phyloP scores from a whole-genome alignment of 2,888 invertebrate species.

The Zonitis immaculata region DNA sequence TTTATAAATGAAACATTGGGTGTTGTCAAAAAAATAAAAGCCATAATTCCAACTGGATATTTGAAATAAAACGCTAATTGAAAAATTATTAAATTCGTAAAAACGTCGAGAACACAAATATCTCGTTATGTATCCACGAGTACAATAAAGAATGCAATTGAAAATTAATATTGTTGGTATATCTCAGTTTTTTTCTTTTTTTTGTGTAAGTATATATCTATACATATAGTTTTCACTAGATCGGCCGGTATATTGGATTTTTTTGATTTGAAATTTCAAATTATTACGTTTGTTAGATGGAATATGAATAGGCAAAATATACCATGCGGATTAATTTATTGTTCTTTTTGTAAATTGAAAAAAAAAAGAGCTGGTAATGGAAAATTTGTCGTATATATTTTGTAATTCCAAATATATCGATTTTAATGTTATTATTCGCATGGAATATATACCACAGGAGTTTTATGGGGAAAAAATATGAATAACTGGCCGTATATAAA shows the following conservation, averaged over 20 bases:
- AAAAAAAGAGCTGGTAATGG: neutral
- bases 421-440: constrained; percentile 4
- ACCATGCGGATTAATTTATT: neutral
- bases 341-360: neutral
- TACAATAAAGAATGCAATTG: too few relatives aligned
- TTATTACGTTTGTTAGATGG: neutral
- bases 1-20: too few relatives aligned
- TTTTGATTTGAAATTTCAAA: too few relatives aligned
- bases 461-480: neutral
- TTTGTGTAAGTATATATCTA: too few relatives aligned
- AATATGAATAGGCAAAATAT: neutral
- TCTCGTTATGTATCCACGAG: too few relatives aligned
- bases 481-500: neutral
- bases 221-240: too few relatives aligned
- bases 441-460: neutral
- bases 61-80: neutral
- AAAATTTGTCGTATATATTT: neutral
- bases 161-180: too few relatives aligned
- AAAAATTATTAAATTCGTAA: neutral
- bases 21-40: too few relatives aligned
- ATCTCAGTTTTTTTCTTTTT: too few relatives aligned
- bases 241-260: too few relatives aligned
- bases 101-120: too few relatives aligned
- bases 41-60: neutral
- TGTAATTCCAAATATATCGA: constrained; percentile 1